Percentiles rank a stretch among this genome's conserved stretches.
phyloP scores from a whole-genome alignment of 1,140 invertebrate genomes.

The Drosophila dunni region DNA sequence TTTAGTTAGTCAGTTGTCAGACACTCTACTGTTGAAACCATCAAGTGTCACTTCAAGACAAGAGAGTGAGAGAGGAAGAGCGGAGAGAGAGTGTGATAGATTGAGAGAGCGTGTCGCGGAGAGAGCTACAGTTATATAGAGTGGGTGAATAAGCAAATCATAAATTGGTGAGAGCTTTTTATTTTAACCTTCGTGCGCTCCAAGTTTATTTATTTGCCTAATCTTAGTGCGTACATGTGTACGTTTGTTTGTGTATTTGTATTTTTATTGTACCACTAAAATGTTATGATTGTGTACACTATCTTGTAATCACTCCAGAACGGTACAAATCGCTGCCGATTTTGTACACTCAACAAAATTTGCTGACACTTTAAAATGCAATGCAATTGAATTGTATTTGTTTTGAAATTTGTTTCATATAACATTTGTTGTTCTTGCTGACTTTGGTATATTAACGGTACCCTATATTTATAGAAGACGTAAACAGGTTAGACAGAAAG shows the following conservation, averaged over 20 bases:
- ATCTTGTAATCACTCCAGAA: conserved; percentile 50
- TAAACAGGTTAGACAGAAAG: too few species aligned
- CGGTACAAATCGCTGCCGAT: conserved; percentile 19
- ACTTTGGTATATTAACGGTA: too few species aligned
- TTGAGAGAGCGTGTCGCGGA: conserved; percentile 4
- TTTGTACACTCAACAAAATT: conserved; percentile 26
- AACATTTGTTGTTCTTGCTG: too few species aligned
- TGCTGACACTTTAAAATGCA: neutral
- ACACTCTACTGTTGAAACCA: conserved; percentile 21
- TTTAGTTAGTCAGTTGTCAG: conserved; percentile 64
- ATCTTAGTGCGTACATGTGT: conserved; percentile 6
- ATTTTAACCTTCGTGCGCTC: conserved; percentile 48
- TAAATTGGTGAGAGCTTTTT: conserved; percentile 72
- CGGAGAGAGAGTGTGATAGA: too few species aligned
- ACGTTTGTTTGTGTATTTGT: conserved; percentile 22
- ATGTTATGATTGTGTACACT: conserved; percentile 43
- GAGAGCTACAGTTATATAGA: conserved; percentile 8
- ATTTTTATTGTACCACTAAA: conserved; percentile 48
- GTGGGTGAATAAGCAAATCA: conserved; percentile 37
- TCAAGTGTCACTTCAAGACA: conserved; percentile 14
- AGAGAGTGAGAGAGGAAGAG: conserved; percentile 2
- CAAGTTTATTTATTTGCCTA: conserved; percentile 33
- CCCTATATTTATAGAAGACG: too few species aligned
- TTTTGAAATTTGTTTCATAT: too few species aligned
- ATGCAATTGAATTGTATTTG: neutral